Percentiles rank a stretch among this genome's conserved stretches.
phyloP scores from a whole-genome alignment of 2,113 vertebrate genomes.

The Myocastor coypus region DNA sequence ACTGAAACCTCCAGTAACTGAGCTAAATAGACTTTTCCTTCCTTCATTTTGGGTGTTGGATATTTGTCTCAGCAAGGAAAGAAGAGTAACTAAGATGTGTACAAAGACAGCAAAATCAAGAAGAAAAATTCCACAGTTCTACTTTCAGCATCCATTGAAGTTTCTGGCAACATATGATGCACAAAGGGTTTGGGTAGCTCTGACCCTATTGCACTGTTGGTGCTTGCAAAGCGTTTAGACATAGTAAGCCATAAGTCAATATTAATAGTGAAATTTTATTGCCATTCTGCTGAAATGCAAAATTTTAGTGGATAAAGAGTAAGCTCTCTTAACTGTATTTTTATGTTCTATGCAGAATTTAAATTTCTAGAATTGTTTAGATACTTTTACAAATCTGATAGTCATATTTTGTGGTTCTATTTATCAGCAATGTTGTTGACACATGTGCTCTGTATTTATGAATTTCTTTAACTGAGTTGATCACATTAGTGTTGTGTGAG shows the following conservation, averaged over 20 bases:
- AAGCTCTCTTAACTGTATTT: not conserved
- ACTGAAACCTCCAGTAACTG: no score
- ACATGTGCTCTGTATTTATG: not conserved
- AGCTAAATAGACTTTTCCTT: no score
- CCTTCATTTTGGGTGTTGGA: no score
- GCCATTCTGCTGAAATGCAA: not conserved
- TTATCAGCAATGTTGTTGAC: conserved; percentile 22
- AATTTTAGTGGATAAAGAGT: not conserved
- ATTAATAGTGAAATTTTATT: not conserved
- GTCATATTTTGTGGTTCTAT: conserved; percentile 12
- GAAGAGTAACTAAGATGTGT: no score
- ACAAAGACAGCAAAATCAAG: no score
- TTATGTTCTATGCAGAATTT: conserved; percentile 26
- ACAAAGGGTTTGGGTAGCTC: no score
- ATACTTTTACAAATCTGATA: not conserved
- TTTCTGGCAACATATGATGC: no score
- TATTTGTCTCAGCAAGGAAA: no score
- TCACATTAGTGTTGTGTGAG: conserved; percentile 1
- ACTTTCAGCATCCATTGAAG: no score
- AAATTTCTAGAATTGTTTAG: not conserved
- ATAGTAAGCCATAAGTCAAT: not conserved
- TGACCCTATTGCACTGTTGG: no score
- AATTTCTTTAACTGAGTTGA: not conserved
- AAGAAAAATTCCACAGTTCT: no score
- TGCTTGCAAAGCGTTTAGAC: conserved; percentile 17